Evolutionary conservation across 92 coral and sea anemone genomes (phyloP), one percentile per base, ranked within the genome.

Genomic region (Anthopleura xanthogrammica): DNA sequence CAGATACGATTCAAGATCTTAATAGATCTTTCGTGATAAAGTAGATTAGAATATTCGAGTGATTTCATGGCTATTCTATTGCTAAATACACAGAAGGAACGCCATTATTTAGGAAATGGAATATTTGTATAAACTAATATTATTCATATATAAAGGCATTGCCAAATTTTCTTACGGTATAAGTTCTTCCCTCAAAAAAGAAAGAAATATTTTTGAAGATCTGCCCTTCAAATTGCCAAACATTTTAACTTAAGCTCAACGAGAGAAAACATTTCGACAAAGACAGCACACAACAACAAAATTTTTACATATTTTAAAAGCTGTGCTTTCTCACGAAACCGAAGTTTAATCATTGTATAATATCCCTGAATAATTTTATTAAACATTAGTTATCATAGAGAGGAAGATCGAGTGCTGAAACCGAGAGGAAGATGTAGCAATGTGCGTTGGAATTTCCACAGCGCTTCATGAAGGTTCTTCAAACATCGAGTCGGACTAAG

Each of bases 401-500:
- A 36, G 46, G 42, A 12, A 68, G 46, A 68, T 68, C 20, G 36
- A 5, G 41, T 12, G 46, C 74, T 68, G 74, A 68, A 68, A 68
- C 74, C 74, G 24, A 22, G 74, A 68, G 5, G 42, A 68, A 29
- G 5, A 23, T 2, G 40, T 6, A 68, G 41, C 71, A 89, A 83
- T 50, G 82, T 92, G 93, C 93, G 90, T 74, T 84, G 95, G 95
- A 89, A 92, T 92, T 92, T 83, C 56, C 66, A 64, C 83, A 70
- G 87, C 85, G 87, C 82, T 48, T 4, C 12, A 10, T 72, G 60
- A 80, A 60, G 83, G 56, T 17, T 86, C 76, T 86, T 82, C 86
- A 91, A 90, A 77, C 83, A 62, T 56, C 79, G 23, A 10, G 50
- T 16, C 22, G n/a, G 42, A 19, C 41, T 19, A 29, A 56, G 23